Evolutionary conservation across 2,888 invertebrate species (phyloP), one percentile per base, ranked within the genome.

Genomic region (Chironomus riparius): DNA sequence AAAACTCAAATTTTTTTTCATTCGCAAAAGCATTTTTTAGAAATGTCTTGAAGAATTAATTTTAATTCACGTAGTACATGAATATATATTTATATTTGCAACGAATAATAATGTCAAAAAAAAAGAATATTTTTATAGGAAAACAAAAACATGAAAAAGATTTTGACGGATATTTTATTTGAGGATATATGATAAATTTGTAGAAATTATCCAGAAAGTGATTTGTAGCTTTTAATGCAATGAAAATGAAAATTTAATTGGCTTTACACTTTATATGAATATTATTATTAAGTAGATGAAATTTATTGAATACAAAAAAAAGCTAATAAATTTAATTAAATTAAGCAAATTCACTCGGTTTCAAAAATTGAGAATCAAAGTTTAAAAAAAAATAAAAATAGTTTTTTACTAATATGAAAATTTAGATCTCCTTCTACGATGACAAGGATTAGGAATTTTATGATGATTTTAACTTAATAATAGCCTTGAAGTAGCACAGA

Each of bases 281-380:
- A 71, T 38, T 13, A 71, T 50, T 47, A 47, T 70, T 71, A 62
- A 61, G 61, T 73, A 73, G 72, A 73, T 56, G 22, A 73, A 65
- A 65, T 65, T 65, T 65, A 21, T 21, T 21, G 13, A 65, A 18
- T 24, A 65, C 13, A 65, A 65, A 21, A n/a, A 18, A 21, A 65
- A 65, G 24, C 24, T 21, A 24, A 24, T 21, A 65, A 22, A 65
- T 65, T 15, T 65, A 22, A 65, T 65, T 65, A 65, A 65, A 13
- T 56, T 56, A n/a, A 15, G 18, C 38, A 50, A 50, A 50, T 10
- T 50, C 15, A 15, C 56, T n/a, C 15, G 56, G 56, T 56, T 18
- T 38, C 38, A 38, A 38, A 38, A 38, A 38, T 38, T 38, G 38
- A 38, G 38, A 38, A 38, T 38, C 38, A 38, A 38, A 38, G 38